These are phyloP conservation scores for Conops quadrifasciatus DNA, from an alignment of 2,888 invertebrate genomes.

Conservation along the genomic window DNA sequence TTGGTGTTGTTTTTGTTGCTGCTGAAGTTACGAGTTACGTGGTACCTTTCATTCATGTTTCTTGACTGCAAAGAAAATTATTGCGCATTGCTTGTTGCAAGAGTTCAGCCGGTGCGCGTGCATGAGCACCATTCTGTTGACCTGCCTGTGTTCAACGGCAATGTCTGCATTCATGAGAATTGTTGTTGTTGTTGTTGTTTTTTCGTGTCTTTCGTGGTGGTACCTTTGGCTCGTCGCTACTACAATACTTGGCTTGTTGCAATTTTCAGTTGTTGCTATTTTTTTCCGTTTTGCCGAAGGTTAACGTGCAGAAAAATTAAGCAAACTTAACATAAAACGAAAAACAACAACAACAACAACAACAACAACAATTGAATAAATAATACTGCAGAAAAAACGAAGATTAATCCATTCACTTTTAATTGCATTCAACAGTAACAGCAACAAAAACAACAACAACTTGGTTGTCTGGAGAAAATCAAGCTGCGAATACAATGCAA, in stretches of 20 bases:
- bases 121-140: too few species aligned
- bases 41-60: too few species aligned
- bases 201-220: too few species aligned
- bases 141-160: too few species aligned
- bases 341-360: background rate
- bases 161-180: too few species aligned
- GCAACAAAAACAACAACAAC: background rate
- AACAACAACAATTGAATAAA: background rate
- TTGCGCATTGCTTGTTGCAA: too few species aligned
- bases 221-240: background rate
- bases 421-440: background rate
- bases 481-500: background rate
- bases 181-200: too few species aligned
- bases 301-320: background rate
- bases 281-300: background rate
- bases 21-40: too few species aligned
- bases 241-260: background rate
- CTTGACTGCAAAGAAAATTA: too few species aligned
- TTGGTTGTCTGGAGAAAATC: background rate
- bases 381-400: background rate
- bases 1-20: too few species aligned
- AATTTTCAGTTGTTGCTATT: background rate
- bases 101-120: too few species aligned
- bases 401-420: slow-evolving; percentile 13
- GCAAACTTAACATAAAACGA: background rate